These are phyloP conservation scores for Chelon auratus DNA, from an alignment of 2,797 vertebrate species.

Conservation along the genomic window DNA sequence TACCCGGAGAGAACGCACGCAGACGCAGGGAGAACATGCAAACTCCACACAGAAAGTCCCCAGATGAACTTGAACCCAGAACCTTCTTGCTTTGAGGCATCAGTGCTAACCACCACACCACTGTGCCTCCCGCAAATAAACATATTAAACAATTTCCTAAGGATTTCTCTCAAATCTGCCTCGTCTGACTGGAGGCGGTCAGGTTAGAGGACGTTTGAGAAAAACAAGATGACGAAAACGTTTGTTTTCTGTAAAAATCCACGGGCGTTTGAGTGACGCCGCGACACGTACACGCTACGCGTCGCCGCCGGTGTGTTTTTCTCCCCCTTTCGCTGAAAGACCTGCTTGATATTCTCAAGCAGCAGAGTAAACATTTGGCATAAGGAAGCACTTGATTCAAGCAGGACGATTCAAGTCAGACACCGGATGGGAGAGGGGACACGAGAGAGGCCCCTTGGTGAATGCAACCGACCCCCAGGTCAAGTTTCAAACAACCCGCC, in stretches of 20 bases:
- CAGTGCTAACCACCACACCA: too few relatives aligned
- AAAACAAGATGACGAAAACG: conserved; percentile 40
- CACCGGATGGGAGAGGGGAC: conserved; percentile 72
- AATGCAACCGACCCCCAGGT: conserved; percentile 61
- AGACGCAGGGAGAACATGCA: too few relatives aligned
- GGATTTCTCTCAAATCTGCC: conserved; percentile 33
- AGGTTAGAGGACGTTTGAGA: conserved; percentile 22
- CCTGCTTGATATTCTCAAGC: conserved; percentile 77
- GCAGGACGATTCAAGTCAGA: conserved; percentile 67
- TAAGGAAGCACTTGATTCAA: conserved; percentile 82
- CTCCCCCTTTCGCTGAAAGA: conserved; percentile 21
- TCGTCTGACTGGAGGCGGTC: conserved; percentile 23
- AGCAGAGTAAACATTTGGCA: conserved; percentile 75
- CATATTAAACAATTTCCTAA: conserved; percentile 12
- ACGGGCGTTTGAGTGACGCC: conserved; percentile 54
- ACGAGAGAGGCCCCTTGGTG: conserved; percentile 79
- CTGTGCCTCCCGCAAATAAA: background rate
- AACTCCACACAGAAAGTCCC: too few relatives aligned
- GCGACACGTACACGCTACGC: conserved; percentile 25
- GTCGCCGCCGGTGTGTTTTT: conserved; percentile 21
- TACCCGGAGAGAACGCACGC: too few relatives aligned
- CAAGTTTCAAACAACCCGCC: conserved; percentile 73
- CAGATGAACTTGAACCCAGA: too few relatives aligned
- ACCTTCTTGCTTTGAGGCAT: too few relatives aligned
- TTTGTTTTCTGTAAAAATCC: conserved; percentile 42